phyloP scores from a whole-genome alignment of 2,797 vertebrate genomes.

The Tauraco hartlaubi region DNA sequence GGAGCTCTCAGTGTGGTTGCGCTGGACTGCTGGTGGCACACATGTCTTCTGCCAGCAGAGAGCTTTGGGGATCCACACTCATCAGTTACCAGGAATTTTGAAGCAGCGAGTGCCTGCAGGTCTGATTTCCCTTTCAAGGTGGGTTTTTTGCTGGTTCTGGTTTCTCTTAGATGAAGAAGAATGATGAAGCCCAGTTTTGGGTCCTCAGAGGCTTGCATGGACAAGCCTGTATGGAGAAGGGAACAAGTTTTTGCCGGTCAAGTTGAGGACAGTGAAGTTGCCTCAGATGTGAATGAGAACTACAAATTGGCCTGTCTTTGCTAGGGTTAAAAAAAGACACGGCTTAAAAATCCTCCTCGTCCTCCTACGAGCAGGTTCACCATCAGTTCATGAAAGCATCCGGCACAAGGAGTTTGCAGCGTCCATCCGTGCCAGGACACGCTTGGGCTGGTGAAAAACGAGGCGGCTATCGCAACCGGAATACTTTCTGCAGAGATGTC shows the following conservation, averaged over 20 bases:
- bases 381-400: neutral
- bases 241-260: neutral
- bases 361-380: neutral
- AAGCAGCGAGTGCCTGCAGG: neutral
- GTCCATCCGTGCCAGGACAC: accelerated
- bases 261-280: neutral
- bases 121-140: neutral
- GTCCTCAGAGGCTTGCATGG: neutral
- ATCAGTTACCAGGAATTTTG: accelerated
- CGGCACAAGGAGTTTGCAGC: neutral
- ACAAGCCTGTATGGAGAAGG: accelerated
- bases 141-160: neutral
- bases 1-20: neutral
- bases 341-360: neutral
- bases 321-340: neutral
- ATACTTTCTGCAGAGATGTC: neutral
- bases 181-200: neutral
- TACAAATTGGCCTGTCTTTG: accelerated
- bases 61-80: neutral
- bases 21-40: neutral
- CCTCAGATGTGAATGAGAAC: neutral
- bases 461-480: accelerated
- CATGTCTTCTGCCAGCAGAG: neutral
- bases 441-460: accelerated
- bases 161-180: neutral